Base-by-base conservation (phyloP, 2,888 invertebrate species). In the Bugulina stolonifera region DNA sequence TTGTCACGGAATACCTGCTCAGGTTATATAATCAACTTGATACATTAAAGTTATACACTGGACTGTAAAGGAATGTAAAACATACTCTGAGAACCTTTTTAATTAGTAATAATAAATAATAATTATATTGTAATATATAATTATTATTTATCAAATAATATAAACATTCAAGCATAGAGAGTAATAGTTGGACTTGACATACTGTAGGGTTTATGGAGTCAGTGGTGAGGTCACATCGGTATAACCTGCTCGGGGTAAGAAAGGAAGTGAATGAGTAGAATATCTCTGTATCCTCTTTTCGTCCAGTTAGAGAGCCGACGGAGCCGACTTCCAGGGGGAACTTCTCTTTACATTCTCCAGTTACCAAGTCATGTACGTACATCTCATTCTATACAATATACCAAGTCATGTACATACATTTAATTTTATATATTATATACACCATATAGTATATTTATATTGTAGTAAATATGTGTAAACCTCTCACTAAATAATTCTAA, bases 231-330 rank as follows among this genome's bases (percentile, higher is more conserved):
- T 96, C 93, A 75, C 92, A 91, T 76, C 89, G 90, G 85, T 93
- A 97, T 79, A 96, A 94, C 76, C 90, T 88, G 76, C 90, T 90
- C 32, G 98, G 97, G 71, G 92, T 91, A 71, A 97, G 88, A 87
- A 97, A 98, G 0, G 97, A 97, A 76, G 91, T 91, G 85, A 97
- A 96, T 80, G 91, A 90, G 85, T 92, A 96, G 86, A 97, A 98
- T 80, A 97, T 90, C 87, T 95, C 94, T 0, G 89, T 88, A 80
- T 93, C 90, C 78, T 91, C 88, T 81, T 91, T 91, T 83, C 92
- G 90, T 18, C 94, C 95, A 23, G 92, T 91, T 84, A 92, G 91
- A 1, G 91, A 91, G 25, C 89, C 89, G 43, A 98, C 88, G 0
- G 93, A 91, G 27, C 98, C 98, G 75, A 96, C 90, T 77, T 91